Conservation (phyloP, 1,140 invertebrate species). For the Aphaenogaster floridana region DNA sequence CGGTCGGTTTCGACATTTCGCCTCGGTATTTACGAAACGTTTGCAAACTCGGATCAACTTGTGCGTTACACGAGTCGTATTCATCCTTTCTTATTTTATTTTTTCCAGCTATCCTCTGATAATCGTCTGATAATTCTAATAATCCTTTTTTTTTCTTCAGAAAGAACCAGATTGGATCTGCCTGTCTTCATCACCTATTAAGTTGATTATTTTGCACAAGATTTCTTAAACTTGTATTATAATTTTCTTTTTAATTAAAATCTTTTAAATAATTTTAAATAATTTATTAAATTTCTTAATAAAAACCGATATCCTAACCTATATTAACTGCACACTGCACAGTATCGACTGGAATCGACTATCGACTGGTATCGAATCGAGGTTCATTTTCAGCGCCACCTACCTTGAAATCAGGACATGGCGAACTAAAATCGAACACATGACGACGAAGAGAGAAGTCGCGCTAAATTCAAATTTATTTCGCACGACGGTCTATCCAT, state of each 20-base stretch:
- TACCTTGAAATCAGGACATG: too few species aligned
- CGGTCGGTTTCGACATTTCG: slow-evolving; percentile 65
- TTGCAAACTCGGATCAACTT: slow-evolving; percentile 42
- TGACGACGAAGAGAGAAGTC: too few species aligned
- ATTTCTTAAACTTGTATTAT: not conserved
- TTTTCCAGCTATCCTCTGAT: not conserved
- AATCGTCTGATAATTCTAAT: not conserved
- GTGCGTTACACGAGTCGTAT: not conserved
- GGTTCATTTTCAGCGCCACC: too few species aligned
- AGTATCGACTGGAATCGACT: not conserved
- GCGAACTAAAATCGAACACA: too few species aligned
- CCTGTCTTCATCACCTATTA: not conserved
- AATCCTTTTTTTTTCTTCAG: not conserved
- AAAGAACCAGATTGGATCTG: not conserved
- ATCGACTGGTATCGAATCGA: too few species aligned
- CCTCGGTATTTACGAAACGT: slow-evolving; percentile 56
- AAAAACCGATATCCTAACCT: not conserved
- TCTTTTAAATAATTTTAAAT: not conserved
- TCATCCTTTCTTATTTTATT: slow-evolving; percentile 13
- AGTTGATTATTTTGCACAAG: not conserved
- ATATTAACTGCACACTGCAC: not conserved
- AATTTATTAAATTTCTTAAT: not conserved
- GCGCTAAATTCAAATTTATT: too few species aligned
- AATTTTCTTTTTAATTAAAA: not conserved
- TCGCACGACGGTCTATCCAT: too few species aligned